Percentiles rank a stretch among this genome's conserved stretches.
Conservation (phyloP, 1,140 invertebrate species). For the Venturia canescens region DNA sequence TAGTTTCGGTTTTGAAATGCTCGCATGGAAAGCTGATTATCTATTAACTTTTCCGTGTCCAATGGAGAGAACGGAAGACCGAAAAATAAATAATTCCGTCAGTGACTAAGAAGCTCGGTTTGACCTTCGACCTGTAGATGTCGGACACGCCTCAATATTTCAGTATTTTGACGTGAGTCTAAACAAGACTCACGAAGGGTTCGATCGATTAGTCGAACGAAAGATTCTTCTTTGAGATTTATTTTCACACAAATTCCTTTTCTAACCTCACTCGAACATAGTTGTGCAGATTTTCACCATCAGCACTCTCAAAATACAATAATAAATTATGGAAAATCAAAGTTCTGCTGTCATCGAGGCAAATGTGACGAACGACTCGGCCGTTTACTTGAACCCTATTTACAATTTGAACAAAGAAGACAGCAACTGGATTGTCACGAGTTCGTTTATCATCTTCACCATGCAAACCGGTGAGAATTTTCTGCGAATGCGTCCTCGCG, state of each 20-base stretch:
- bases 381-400: conserved; percentile 62
- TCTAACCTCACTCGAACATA: neutral
- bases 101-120: neutral
- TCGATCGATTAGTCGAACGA: neutral
- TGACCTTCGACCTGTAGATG: neutral
- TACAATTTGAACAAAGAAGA: conserved; percentile 85
- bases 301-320: neutral
- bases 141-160: neutral
- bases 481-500: too few species aligned
- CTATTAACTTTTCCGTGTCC: too few species aligned
- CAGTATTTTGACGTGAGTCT: neutral
- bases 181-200: neutral
- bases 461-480: conserved; percentile 92
- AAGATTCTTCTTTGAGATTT: neutral
- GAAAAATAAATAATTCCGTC: neutral
- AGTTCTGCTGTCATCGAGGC: conserved; percentile 6
- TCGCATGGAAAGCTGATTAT: too few species aligned
- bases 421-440: conserved; percentile 94
- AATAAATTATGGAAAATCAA: conserved; percentile 30
- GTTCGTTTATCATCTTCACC: conserved; percentile 96
- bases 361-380: conserved; percentile 29
- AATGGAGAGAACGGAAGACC: too few species aligned
- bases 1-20: too few species aligned
- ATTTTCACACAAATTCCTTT: neutral
- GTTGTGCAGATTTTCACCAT: neutral